Base-by-base conservation (phyloP, 2,888 invertebrate species). In the Hyposoter didymator region DNA sequence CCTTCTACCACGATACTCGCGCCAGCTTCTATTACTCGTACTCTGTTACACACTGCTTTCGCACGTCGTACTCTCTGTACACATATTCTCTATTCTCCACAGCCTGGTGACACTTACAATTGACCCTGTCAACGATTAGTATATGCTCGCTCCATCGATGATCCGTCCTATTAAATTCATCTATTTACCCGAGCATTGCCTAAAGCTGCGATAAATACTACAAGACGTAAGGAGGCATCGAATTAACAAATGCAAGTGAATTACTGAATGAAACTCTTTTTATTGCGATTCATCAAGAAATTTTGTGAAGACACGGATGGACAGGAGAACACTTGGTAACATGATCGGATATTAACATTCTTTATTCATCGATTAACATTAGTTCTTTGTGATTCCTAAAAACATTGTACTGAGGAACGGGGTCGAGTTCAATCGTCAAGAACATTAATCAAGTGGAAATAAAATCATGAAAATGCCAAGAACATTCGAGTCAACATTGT, bases 41-140 rank as follows among this genome's bases (percentile, higher is more conserved):
- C 45, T 70, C 64, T 70, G 78, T 49, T 69, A 76, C 66, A 72
- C 82, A 76, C 79, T 66, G 72, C 82, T 79, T 79, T 85, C 74
- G 74, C 82, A 82, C 82, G 70, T 85, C 74, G 32, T 66, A 35
- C 43, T n/a, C 43, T n/a, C 22, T 76, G 62, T 49, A 39, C 70
- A 78, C 81, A 81, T 76, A 72, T 72, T 39, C 66, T 66, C 75
- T 32, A 39, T 76, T 35, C 64, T 43, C 64, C 32, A n/a, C 52
- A 35, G 6, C n/a, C 64, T 47, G 64, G 64, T 78, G 74, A 75
- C 74, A 64, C 82, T 62, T 69, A 70, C 82, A 49, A 84, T 82
- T 69, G 78, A 64, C 74, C 70, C 64, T 55, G 78, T 59, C 78
- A 82, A 74, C 78, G 82, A 78, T 85, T 82, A 67, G 73, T 73